phyloP scores from a whole-genome alignment of 2,888 invertebrate genomes.

The Seira musarum region DNA sequence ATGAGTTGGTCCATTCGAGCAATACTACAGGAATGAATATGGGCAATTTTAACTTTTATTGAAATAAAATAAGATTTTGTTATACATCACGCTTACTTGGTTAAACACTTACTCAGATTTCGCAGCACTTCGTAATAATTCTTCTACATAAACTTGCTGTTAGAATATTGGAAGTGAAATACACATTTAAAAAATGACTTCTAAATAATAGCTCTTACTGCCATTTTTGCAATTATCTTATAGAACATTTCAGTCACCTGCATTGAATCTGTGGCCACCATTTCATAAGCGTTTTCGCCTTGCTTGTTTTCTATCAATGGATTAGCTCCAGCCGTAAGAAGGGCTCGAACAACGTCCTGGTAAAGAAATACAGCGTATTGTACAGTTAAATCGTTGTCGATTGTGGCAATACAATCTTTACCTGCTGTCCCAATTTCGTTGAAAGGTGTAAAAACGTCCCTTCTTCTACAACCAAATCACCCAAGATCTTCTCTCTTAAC shows the following conservation, averaged over 20 bases:
- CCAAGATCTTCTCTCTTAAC: slow-evolving; percentile 74
- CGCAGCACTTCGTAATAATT: slow-evolving; percentile 77
- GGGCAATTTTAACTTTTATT: background rate
- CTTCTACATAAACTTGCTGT: slow-evolving; percentile 77
- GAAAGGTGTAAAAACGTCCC: slow-evolving; percentile 77
- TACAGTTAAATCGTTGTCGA: too few relatives aligned
- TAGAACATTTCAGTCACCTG: too few relatives aligned
- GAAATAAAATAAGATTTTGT: background rate
- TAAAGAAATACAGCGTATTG: too few relatives aligned
- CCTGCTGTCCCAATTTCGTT: slow-evolving; percentile 74
- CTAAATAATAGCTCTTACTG: too few relatives aligned
- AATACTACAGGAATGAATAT: slow-evolving; percentile 72
- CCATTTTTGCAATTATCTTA: too few relatives aligned
- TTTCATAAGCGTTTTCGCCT: slow-evolving; percentile 76
- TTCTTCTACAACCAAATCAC: slow-evolving; percentile 74
- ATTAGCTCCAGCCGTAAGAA: slow-evolving; percentile 77
- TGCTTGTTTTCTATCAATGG: slow-evolving; percentile 76
- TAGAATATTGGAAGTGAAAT: too few relatives aligned
- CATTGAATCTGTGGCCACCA: slow-evolving; percentile 74
- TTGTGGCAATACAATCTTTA: too few relatives aligned
- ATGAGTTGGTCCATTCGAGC: slow-evolving; percentile 76
- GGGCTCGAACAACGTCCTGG: slow-evolving; percentile 76
- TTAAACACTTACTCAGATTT: slow-evolving; percentile 75
- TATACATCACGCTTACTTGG: background rate
- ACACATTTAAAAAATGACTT: too few relatives aligned